Evolutionary conservation across 2,888 invertebrate genomes (phyloP), one percentile per base, ranked within the genome.

Genomic region (Penaeus monodon): DNA sequence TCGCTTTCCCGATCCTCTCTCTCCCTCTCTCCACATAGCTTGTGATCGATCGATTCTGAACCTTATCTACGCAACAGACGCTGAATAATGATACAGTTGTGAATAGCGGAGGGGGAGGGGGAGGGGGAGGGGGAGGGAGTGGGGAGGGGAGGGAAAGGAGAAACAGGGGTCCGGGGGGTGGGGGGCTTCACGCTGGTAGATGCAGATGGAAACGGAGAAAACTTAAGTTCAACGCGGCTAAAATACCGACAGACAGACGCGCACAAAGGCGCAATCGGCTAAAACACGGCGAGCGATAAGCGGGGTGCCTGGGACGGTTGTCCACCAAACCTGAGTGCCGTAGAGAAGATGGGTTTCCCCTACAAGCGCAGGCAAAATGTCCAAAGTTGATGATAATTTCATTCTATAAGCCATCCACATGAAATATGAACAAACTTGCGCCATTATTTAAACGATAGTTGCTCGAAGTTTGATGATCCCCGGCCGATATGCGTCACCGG

Each of bases 361-460:
- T 84, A 84, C 84, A 84, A 84, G 84, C 84, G 79, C 84, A 84
- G 84, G 84, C 84, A 84, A 84, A 84, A 84, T 84, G 84, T 84
- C 79, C 70, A 76, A 88, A 88, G 84, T 88, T 81, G 84, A 84
- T 84, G 88, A 88, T 88, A 88, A 88, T 88, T 88, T 84, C 88
- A 88, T 88, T 88, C 88, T 84, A 88, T 88, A 88, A 88, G 88
- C 88, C 84, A 88, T 88, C 83, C 88, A 70, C 84, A 88, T 88
- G 88, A 88, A 88, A 88, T 88, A 88, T 88, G 88, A 88, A 88
- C 74, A 84, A 88, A 88, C 88, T 88, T 88, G 83, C 27, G 84
- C 88, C 88, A 88, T 88, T 88, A 88, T 88, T 88, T 88, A 88
- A 88, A 88, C 88, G 88, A 88, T 88, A 88, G 88, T 88, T 88